Percentiles rank a stretch among this genome's conserved stretches.
phyloP scores from a whole-genome alignment of 2,113 vertebrate genomes.

The Takifugu bimaculatus region DNA sequence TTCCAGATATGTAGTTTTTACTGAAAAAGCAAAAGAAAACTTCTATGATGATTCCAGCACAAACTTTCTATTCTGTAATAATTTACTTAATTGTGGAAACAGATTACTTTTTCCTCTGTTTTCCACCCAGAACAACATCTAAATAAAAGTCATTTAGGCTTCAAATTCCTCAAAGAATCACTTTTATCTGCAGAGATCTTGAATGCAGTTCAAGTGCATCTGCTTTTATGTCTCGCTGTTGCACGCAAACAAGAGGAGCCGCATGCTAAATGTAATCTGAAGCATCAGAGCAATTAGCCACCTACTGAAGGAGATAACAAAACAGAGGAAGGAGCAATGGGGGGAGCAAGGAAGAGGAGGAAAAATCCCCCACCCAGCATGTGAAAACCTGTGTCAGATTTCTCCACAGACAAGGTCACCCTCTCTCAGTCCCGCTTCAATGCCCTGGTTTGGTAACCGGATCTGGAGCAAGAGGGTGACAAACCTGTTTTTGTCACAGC shows the following conservation, averaged over 20 bases:
- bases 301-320: constrained; percentile 45
- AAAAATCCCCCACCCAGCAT: constrained; percentile 63
- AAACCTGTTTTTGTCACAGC: constrained; percentile 66
- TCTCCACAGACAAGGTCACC: constrained; percentile 70
- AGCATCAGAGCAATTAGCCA: constrained; percentile 61
- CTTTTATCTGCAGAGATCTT: not conserved
- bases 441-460: constrained; percentile 48
- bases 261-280: constrained; percentile 42
- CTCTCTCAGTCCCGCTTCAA: constrained; percentile 58
- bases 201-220: constrained; percentile 9
- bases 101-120: no score
- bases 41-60: no score
- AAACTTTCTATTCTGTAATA: no score
- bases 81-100: no score
- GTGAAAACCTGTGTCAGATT: constrained; percentile 71
- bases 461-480: constrained; percentile 56
- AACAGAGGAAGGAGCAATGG: constrained; percentile 18
- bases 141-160: no score
- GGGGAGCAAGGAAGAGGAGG: constrained; percentile 9
- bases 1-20: no score
- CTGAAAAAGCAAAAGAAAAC: no score
- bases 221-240: constrained; percentile 19
- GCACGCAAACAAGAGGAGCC: constrained; percentile 30
- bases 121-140: no score
- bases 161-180: not conserved